phyloP scores from a whole-genome alignment of 2,113 vertebrate species.

The Pygathrix nemaeus region DNA sequence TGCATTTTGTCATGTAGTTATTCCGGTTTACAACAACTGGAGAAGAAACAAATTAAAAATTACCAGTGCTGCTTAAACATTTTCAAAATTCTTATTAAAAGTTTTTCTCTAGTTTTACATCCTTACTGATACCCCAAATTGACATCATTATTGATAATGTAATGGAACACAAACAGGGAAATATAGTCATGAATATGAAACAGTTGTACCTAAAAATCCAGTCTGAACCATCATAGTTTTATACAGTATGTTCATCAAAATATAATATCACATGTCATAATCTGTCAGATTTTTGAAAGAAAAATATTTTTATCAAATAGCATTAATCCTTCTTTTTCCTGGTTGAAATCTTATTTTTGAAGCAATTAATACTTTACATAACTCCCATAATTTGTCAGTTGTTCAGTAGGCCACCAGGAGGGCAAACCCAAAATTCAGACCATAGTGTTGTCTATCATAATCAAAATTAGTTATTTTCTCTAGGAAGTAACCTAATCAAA shows the following conservation, averaged over 20 bases:
- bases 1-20: not conserved
- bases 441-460: not conserved
- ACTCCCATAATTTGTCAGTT: slow-evolving; percentile 21
- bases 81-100: not conserved
- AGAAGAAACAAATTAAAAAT: not conserved
- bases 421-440: not conserved
- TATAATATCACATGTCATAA: not conserved
- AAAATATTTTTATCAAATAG: not conserved
- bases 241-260: not conserved
- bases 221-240: not conserved
- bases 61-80: not conserved
- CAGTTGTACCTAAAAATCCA: not conserved
- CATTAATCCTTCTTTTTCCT: not conserved
- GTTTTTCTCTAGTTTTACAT: not conserved
- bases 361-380: slow-evolving; percentile 12
- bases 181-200: not conserved
- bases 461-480: slow-evolving; percentile 21
- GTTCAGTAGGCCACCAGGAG: not conserved
- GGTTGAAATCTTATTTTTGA: slow-evolving; percentile 25
- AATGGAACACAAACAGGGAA: not conserved
- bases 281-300: slow-evolving; percentile 4
- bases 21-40: not conserved
- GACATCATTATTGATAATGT: not conserved
- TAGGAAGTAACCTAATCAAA: not conserved
- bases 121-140: not conserved